Percentiles rank a stretch among this genome's conserved stretches.
Conservation (phyloP, 2,888 invertebrate species). For the Andrena bicolor region DNA sequence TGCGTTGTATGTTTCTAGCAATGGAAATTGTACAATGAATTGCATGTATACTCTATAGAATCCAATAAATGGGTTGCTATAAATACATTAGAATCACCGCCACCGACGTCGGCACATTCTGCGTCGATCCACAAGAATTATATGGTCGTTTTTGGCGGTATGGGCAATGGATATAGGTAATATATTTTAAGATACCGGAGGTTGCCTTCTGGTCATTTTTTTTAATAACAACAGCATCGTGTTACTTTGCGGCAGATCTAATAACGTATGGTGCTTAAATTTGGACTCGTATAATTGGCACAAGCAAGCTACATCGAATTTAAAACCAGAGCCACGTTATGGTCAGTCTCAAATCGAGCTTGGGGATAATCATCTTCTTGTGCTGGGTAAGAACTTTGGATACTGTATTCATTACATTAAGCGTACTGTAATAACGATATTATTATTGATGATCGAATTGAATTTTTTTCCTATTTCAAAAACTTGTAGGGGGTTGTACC, state of each 20-base stretch:
- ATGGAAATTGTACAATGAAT: slow-evolving; percentile 95
- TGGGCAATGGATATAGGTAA: slow-evolving; percentile 79
- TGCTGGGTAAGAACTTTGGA: slow-evolving; percentile 86
- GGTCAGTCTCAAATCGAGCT: slow-evolving; percentile 96
- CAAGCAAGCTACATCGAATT: slow-evolving; percentile 89
- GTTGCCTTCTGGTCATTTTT: slow-evolving; percentile 7
- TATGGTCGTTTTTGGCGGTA: slow-evolving; percentile 94
- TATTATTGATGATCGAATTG: too few relatives aligned
- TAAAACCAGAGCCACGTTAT: slow-evolving; percentile 93
- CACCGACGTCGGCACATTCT: slow-evolving; percentile 96
- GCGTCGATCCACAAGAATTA: slow-evolving; percentile 93
- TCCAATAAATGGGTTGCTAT: slow-evolving; percentile 92
- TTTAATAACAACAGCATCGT: slow-evolving; percentile 42
- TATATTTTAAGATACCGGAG: slow-evolving; percentile 12
- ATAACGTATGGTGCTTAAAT: slow-evolving; percentile 96
- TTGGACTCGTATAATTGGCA: slow-evolving; percentile 92
- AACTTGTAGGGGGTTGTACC: slow-evolving; percentile 90
- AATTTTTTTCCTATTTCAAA: neutral
- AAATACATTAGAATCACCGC: slow-evolving; percentile 88
- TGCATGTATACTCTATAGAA: slow-evolving; percentile 94
- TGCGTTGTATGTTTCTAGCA: slow-evolving; percentile 82
- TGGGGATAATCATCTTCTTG: slow-evolving; percentile 91
- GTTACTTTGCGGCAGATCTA: slow-evolving; percentile 86
- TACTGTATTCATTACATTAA: too few relatives aligned
- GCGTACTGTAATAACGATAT: too few relatives aligned